A percentile compares a stretch with the other conserved stretches of the same genome.
phyloP scores from a whole-genome alignment of 2,113 vertebrate genomes.

The Scolopax mira region DNA sequence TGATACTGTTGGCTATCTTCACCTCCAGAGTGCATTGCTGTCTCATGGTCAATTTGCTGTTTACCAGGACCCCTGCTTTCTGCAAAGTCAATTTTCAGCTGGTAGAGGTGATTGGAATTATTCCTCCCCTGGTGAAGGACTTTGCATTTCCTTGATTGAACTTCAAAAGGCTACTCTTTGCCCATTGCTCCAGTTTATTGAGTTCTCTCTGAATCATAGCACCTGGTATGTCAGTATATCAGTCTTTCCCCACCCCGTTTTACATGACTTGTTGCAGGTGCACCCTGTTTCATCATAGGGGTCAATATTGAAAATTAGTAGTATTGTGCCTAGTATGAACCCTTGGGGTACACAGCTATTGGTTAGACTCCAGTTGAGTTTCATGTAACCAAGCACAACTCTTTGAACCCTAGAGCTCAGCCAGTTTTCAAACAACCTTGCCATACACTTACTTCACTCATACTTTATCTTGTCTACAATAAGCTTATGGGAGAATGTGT shows the following conservation, averaged over 20 bases:
- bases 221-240: no score
- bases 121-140: background rate
- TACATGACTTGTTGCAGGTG: background rate
- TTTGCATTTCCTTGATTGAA: background rate
- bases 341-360: background rate
- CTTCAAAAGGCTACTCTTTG: background rate
- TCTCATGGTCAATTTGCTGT: background rate
- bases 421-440: background rate
- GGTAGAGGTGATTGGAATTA: background rate
- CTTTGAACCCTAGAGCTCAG: background rate
- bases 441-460: background rate
- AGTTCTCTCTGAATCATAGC: background rate
- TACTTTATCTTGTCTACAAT: background rate
- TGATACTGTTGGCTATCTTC: background rate
- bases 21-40: background rate
- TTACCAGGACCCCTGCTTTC: background rate
- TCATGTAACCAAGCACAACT: background rate
- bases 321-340: background rate
- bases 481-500: background rate
- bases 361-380: background rate
- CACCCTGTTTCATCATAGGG: background rate
- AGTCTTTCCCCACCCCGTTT: background rate
- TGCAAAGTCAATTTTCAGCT: background rate
- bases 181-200: background rate
- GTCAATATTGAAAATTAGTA: background rate